A percentile compares a stretch with the other conserved stretches of the same genome.
Evolutionary conservation across 2,888 invertebrate genomes (phyloP).

Genomic region (Cordilura impudica): DNA sequence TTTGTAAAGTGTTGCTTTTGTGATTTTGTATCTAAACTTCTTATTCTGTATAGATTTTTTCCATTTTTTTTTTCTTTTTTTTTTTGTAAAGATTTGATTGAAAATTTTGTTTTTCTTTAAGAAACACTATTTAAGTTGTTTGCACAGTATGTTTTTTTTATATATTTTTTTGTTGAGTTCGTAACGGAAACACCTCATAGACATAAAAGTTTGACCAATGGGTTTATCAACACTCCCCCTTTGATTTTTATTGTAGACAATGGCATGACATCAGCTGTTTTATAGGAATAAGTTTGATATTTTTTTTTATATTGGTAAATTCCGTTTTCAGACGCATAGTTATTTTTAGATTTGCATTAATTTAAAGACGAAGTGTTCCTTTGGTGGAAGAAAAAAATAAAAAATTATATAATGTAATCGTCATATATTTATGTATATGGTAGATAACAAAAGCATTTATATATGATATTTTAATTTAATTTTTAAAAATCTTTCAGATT

Average conservation of each 20-base stretch:
- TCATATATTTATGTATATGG: no score
- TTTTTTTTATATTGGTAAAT: constrained; percentile 41
- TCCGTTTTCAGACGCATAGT: constrained; percentile 47
- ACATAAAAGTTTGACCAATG: constrained; percentile 35
- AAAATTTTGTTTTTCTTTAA: background rate
- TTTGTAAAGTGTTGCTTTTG: constrained; percentile 43
- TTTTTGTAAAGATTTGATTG: constrained; percentile 26
- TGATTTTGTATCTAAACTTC: constrained; percentile 36
- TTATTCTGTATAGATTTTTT: constrained; percentile 32
- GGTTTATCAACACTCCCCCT: constrained; percentile 11
- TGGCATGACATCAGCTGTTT: constrained; percentile 41
- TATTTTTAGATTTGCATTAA: constrained; percentile 63
- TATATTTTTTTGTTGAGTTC: background rate
- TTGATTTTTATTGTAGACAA: background rate
- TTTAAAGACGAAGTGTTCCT: constrained; percentile 20
- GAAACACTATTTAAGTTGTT: background rate
- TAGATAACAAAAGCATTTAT: no score
- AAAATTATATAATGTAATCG: no score
- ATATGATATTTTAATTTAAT: no score
- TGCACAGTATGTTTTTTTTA: background rate
- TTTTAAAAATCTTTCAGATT: no score
- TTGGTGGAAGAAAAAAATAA: no score
- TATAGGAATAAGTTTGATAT: constrained; percentile 12
- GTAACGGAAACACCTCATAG: constrained; percentile 34
- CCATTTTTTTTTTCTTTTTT: constrained; percentile 24